These are phyloP conservation scores for Rousettus leschenaultii DNA, from an alignment of 2,113 vertebrate genomes.

Conservation along the genomic window DNA sequence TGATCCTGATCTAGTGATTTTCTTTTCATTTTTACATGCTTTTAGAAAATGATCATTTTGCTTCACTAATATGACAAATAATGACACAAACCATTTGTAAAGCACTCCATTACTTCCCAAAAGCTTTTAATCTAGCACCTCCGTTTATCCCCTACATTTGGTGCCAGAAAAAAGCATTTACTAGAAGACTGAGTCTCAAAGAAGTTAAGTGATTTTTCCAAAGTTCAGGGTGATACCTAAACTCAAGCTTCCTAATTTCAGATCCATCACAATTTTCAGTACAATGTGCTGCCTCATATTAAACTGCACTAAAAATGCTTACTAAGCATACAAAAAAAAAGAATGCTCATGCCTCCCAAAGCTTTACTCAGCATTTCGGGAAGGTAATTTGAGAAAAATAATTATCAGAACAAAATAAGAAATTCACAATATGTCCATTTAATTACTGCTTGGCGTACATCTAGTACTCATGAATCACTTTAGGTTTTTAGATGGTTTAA, in stretches of 20 bases:
- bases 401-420: slow-evolving; percentile 14
- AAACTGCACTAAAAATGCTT: background rate
- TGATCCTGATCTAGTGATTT: background rate
- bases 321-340: background rate
- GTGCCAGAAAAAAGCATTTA: background rate
- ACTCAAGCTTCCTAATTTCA: background rate
- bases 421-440: slow-evolving; percentile 33
- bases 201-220: background rate
- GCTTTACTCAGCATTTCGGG: background rate
- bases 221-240: background rate
- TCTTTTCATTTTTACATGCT: background rate
- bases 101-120: background rate
- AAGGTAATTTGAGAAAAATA: slow-evolving; percentile 32
- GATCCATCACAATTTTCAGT: background rate
- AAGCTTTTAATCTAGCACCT: background rate
- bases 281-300: background rate
- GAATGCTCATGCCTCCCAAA: background rate
- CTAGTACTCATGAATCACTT: slow-evolving; percentile 36
- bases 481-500: slow-evolving; percentile 27
- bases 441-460: background rate
- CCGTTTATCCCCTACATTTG: background rate
- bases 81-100: background rate
- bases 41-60: slow-evolving; percentile 21
- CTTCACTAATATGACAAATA: background rate
- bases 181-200: background rate